Evolutionary conservation across 2,888 invertebrate species (phyloP), one percentile per base, ranked within the genome.

Genomic region (Thecocarcelia acutangulata): DNA sequence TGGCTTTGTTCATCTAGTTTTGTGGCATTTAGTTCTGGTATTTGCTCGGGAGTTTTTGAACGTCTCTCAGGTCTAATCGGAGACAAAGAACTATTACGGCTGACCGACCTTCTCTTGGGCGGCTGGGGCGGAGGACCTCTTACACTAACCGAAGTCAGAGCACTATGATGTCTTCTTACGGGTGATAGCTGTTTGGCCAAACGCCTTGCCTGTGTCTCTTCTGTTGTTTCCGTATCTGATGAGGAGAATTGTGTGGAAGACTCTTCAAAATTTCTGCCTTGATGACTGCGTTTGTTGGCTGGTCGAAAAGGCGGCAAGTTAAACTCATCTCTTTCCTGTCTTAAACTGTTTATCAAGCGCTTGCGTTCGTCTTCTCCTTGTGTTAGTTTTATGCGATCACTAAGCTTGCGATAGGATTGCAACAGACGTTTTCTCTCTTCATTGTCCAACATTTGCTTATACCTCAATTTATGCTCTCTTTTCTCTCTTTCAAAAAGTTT

Each of bases 401-500:
- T 90, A 5, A 88, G 75, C 76, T 89, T 90, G 6, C 90, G 86
- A 68, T 90, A 90, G 64, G 80, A 89, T 56, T 88, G 88, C 3
- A 90, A 83, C 19, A 91, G 72, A 0, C 88, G 87, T 58, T 87
- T 89, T 6, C 89, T 87, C 58, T 91, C 91, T 75, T 90, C 89
- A 42, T 87, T 87, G 76, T 90, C 90, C 50, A 89, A 66, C 78
- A 90, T 85, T 74, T 90, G 90, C 56, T 88, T 89, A 77, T 88
- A 87, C 3, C 89, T 87, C 58, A 88, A 33, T 74, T 89, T 88
- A 72, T 90, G 90, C 24, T 93, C 93, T 8, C 93, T 92, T 85
- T 92, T 92, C 80, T 93, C 91, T 50, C 91, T 91, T 88, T 92
- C 92, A 21, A 89, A 91, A 3, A 88, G 88, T 13, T 91, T 88